phyloP scores from a whole-genome alignment of 2,797 vertebrate species.

The Morus bassanus region DNA sequence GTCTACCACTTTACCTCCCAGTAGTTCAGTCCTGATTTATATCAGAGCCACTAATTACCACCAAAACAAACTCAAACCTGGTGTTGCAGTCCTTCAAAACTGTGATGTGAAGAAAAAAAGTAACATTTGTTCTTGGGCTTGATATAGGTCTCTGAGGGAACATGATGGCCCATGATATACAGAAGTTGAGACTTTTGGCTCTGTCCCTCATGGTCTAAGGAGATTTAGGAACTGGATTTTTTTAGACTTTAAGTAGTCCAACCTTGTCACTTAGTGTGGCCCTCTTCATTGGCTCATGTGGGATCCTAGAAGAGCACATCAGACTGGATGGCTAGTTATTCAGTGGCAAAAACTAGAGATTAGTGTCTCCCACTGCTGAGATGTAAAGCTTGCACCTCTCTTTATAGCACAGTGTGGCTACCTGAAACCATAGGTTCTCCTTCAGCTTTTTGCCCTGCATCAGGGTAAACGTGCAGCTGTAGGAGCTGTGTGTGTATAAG shows the following conservation, averaged over 20 bases:
- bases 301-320: not conserved
- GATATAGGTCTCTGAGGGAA: not conserved
- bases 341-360: not conserved
- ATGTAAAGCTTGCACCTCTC: not conserved
- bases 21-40: not conserved
- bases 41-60: not conserved
- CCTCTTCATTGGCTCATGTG: not conserved
- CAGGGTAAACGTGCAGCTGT: not conserved
- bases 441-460: not conserved
- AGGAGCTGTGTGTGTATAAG: not conserved
- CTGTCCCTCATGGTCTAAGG: not conserved
- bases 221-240: not conserved
- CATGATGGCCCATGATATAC: fast-evolving
- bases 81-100: not conserved
- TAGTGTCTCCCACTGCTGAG: not conserved
- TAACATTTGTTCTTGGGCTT: not conserved
- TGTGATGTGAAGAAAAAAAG: not conserved
- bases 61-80: not conserved
- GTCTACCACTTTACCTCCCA: not conserved
- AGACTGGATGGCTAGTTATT: not conserved
- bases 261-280: not conserved
- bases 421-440: not conserved
- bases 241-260: not conserved
- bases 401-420: not conserved
- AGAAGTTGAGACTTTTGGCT: not conserved